Evolutionary conservation across 2,888 invertebrate species (phyloP).

Genomic region (Apoderus coryli): DNA sequence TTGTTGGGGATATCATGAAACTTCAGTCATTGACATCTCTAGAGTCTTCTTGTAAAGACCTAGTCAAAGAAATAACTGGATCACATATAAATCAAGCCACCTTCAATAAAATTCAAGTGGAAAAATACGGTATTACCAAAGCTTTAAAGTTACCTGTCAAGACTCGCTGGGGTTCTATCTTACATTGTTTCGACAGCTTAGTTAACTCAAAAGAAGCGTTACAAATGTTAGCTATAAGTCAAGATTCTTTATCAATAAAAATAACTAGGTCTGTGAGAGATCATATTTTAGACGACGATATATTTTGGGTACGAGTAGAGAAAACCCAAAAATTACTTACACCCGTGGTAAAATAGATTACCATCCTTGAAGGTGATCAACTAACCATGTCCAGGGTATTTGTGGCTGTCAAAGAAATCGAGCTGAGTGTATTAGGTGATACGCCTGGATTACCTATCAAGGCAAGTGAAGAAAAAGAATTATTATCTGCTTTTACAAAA

Average conservation of each 20-base stretch:
- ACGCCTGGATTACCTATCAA: conserved; percentile 4
- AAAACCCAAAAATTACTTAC: conserved; percentile 2
- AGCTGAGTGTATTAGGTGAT: conserved; percentile 1
- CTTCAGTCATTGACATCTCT: conserved; percentile 9
- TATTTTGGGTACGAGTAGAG: conserved; percentile 7
- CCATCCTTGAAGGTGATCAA: conserved; percentile 6
- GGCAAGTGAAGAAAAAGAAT: conserved; percentile 7
- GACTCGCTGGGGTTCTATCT: conserved; percentile 10
- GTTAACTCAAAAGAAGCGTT: conserved; percentile 4
- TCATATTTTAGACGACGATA: conserved; percentile 7
- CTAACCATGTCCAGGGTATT: conserved; percentile 4
- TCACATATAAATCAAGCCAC: conserved; percentile 10
- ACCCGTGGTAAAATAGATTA: conserved; percentile 7
- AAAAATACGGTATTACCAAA: conserved; percentile 7
- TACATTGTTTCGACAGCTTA: conserved; percentile 9
- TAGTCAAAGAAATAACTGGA: conserved; percentile 12
- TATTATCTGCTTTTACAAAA: too few species aligned
- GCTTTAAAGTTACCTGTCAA: conserved; percentile 10
- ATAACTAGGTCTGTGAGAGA: conserved; percentile 7
- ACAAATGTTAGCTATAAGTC: conserved; percentile 6
- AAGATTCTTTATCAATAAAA: too few species aligned
- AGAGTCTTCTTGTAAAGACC: conserved; percentile 11
- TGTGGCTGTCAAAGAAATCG: conserved; percentile 4
- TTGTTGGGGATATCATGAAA: conserved; percentile 14
- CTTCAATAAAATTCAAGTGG: conserved; percentile 11